Evolutionary conservation across 2,113 vertebrate species (phyloP), one percentile per base, ranked within the genome.

Genomic region (Poecile atricapillus): DNA sequence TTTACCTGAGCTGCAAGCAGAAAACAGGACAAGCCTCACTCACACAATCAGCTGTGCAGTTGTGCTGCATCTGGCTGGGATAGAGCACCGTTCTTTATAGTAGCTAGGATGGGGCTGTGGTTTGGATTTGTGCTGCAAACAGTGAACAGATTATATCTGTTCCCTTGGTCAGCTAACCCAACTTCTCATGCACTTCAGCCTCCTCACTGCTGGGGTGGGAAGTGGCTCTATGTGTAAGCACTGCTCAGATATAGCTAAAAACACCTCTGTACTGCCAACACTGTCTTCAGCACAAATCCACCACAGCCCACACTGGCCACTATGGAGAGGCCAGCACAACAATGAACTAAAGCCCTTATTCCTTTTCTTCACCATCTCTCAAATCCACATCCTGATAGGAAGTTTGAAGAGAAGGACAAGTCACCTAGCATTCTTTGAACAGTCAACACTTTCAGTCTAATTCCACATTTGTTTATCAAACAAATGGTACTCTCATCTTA

Each of bases 61-160:
- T 49, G 56, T 25, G 67, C 21, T 49, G 67, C 13, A 9, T 24
- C 37, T 49, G 79, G 17, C 64, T 62, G 31, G 22, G 35, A 43
- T 0, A 27, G 17, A 62, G 47, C 15, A 12, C 13, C 1, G 2
- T 7, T 52, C 28, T 41, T 55, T 10, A 15, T 1, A 74, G 47
- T 8, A 63, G 25, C 12, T 49, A 4, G 6, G 22, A 12, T 12
- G 44, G 50, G 58, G 25, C 31, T 33, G 5, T 31, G 22, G 15
- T 77, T 47, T 31, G 33, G 70, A 77, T 56, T 70, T 33, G 27
- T 39, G 43, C 43, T 58, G 56, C 17, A 49, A 77, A 43, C 33
- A 44, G 21, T 33, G 76, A 49, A 10, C 21, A 65, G 76, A 37
- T 65, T 15, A 7, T 23, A 37, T 18, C n/a, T 49, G 46, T 27